These are phyloP conservation scores for Probaryconus sp. DNA, from an alignment of 1,140 invertebrate species.

Conservation along the genomic window DNA sequence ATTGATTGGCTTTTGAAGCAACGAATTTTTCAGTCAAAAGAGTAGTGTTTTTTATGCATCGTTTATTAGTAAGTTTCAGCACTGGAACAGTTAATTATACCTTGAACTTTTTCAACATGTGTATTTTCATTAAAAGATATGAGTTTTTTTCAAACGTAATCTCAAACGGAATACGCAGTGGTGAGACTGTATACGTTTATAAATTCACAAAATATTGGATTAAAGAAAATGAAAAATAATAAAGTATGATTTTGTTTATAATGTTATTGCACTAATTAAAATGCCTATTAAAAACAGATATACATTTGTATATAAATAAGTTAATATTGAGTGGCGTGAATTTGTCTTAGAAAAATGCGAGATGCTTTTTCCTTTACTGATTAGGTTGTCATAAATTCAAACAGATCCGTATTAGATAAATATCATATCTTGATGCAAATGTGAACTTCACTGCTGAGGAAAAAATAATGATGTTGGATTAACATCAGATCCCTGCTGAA, in stretches of 20 bases:
- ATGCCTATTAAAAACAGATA: too few species aligned
- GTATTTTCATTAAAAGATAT: slow-evolving; percentile 32
- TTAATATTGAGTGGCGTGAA: slow-evolving; percentile 4
- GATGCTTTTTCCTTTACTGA: slow-evolving; percentile 24
- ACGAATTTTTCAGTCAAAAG: slow-evolving; percentile 45
- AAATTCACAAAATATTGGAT: not conserved
- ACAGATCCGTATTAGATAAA: slow-evolving; percentile 35
- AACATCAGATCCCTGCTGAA: too few species aligned
- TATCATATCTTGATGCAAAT: slow-evolving; percentile 48
- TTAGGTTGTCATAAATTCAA: slow-evolving; percentile 35
- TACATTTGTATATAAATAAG: not conserved
- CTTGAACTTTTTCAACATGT: slow-evolving; percentile 31
- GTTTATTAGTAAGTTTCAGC: slow-evolving; percentile 49
- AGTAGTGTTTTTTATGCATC: slow-evolving; percentile 36
- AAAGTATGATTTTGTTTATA: too few species aligned
- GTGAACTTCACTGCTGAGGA: too few species aligned
- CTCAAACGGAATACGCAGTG: too few species aligned
- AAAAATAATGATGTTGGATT: too few species aligned
- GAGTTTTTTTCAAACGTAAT: slow-evolving; percentile 24
- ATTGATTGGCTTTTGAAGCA: slow-evolving; percentile 44
- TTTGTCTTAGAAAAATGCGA: slow-evolving; percentile 32
- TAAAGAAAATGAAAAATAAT: too few species aligned
- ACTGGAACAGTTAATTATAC: slow-evolving; percentile 47
- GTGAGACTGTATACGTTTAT: slow-evolving; percentile 13
- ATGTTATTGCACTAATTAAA: too few species aligned